Percentiles rank a stretch among this genome's conserved stretches.
Evolutionary conservation across 2,113 vertebrate genomes (phyloP).

Genomic region (Pimephales promelas): DNA sequence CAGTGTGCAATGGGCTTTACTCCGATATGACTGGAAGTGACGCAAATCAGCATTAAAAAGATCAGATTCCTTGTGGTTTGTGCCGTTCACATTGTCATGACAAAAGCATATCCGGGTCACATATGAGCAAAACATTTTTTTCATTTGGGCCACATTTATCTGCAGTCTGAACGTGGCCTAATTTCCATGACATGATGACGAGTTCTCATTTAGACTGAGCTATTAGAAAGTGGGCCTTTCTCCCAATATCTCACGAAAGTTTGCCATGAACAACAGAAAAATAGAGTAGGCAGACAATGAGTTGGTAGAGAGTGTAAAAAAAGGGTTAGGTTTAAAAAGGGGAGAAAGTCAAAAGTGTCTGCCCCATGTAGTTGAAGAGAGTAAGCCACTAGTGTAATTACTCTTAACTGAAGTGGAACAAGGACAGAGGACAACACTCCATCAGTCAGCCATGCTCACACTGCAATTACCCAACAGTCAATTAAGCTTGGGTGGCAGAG

Average conservation of each 20-base stretch:
- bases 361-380: slow-evolving; percentile 39
- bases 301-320: slow-evolving; percentile 9
- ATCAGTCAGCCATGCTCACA: slow-evolving; percentile 67
- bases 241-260: background rate
- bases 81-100: too few relatives aligned
- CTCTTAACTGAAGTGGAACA: slow-evolving; percentile 73
- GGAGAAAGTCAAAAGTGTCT: slow-evolving; percentile 29
- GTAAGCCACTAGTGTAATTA: slow-evolving; percentile 62
- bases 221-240: background rate
- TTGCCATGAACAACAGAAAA: slow-evolving; percentile 49
- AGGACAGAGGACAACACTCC: slow-evolving; percentile 70
- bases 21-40: too few relatives aligned
- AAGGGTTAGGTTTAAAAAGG: background rate
- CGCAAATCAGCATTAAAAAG: too few relatives aligned
- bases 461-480: slow-evolving; percentile 74
- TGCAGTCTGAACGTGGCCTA: too few relatives aligned
- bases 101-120: too few relatives aligned
- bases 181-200: background rate
- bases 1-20: too few relatives aligned
- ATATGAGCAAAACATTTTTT: too few relatives aligned
- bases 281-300: slow-evolving; percentile 41
- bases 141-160: too few relatives aligned
- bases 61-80: too few relatives aligned
- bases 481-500: slow-evolving; percentile 65
- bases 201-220: background rate